Percentiles rank a stretch among this genome's conserved stretches.
phyloP scores from a whole-genome alignment of 2,113 vertebrate species.

The Alectura lathami region DNA sequence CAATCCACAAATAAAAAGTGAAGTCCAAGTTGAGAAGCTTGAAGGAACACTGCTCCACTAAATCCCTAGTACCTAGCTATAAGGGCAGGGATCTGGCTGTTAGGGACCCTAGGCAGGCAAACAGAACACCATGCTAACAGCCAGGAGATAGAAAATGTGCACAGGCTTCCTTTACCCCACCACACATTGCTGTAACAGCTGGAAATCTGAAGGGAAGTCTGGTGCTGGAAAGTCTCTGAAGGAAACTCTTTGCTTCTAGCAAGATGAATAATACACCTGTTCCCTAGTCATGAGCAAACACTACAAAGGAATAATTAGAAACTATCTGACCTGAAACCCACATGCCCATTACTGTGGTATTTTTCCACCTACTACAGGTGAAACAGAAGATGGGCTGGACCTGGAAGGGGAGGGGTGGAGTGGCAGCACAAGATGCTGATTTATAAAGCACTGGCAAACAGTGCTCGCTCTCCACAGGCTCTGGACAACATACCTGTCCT shows the following conservation, averaged over 20 bases:
- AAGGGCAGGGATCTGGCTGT: background rate
- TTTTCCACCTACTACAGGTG: slow-evolving; percentile 72
- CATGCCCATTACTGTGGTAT: slow-evolving; percentile 70
- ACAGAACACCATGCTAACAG: background rate
- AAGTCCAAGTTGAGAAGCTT: background rate
- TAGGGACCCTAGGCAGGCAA: background rate
- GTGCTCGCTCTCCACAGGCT: slow-evolving; percentile 57
- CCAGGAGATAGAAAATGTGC: background rate
- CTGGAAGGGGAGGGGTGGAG: slow-evolving; percentile 65
- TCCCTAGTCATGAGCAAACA: slow-evolving; percentile 56
- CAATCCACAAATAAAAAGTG: background rate
- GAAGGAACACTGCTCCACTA: background rate
- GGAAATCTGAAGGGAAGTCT: background rate
- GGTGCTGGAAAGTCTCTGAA: background rate
- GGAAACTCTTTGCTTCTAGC: slow-evolving; percentile 53
- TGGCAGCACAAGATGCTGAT: slow-evolving; percentile 55
- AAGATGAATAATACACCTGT: slow-evolving; percentile 47
- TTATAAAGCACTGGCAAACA: slow-evolving; percentile 66
- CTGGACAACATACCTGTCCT: slow-evolving; percentile 33
- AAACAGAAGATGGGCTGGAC: slow-evolving; percentile 72
- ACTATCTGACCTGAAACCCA: slow-evolving; percentile 74
- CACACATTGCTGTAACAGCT: fast-evolving
- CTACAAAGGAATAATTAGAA: slow-evolving; percentile 70
- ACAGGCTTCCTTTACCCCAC: background rate
- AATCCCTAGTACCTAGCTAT: background rate